phyloP scores from a whole-genome alignment of 1,140 invertebrate species.

The Lasaia peninsularis region DNA sequence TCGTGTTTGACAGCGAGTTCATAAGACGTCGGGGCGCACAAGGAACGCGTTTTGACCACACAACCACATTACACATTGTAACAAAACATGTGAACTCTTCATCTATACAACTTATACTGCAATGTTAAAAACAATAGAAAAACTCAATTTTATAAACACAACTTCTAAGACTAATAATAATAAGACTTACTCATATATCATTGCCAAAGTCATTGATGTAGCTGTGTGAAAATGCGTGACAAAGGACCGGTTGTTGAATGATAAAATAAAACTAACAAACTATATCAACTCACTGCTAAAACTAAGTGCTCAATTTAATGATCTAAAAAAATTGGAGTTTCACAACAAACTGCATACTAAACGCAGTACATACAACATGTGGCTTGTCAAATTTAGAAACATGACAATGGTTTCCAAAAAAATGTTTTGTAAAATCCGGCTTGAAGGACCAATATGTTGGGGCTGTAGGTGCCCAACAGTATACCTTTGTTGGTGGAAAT shows the following conservation, averaged over 20 bases:
- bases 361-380: too few relatives aligned
- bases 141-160: neutral
- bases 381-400: too few relatives aligned
- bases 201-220: conserved; percentile 7
- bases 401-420: too few relatives aligned
- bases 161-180: neutral
- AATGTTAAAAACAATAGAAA: neutral
- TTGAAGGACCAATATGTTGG: too few relatives aligned
- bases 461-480: too few relatives aligned
- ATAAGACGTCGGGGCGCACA: neutral
- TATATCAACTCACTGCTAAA: conserved; percentile 19
- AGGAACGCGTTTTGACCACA: neutral
- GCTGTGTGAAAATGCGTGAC: conserved; percentile 12
- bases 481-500: too few relatives aligned
- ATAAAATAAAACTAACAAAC: conserved; percentile 33
- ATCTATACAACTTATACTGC: conserved; percentile 5
- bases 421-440: too few relatives aligned
- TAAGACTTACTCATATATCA: neutral
- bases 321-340: neutral
- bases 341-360: too few relatives aligned
- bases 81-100: neutral
- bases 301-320: conserved; percentile 17
- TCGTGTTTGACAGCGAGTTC: neutral
- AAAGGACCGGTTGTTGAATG: neutral
- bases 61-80: conserved; percentile 12